phyloP scores from a whole-genome alignment of 2,888 invertebrate species.

The Mythimna ferrago region DNA sequence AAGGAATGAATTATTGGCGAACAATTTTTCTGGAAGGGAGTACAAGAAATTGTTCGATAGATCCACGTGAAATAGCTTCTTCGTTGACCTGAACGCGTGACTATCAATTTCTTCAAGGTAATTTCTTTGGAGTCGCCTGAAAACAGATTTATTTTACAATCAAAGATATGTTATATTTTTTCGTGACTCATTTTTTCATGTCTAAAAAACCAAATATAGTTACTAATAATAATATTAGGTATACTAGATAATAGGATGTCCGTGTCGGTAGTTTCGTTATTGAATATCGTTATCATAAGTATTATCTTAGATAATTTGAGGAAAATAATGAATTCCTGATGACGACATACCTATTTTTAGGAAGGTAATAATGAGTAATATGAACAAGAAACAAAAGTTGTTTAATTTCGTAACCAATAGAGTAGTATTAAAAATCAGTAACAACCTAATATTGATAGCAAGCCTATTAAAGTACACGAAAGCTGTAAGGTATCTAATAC shows the following conservation, averaged over 20 bases:
- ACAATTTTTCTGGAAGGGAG: conserved; percentile 90
- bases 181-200: neutral
- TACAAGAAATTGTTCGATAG: conserved; percentile 92
- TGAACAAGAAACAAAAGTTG: neutral
- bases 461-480: neutral
- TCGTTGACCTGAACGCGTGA: conserved; percentile 90
- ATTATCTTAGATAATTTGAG: conserved; percentile 30
- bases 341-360: neutral
- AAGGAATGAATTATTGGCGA: conserved; percentile 90
- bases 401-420: neutral
- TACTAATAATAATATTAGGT: too few relatives aligned
- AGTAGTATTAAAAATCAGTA: neutral
- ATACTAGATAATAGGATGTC: conserved; percentile 1
- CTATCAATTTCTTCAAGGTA: conserved; percentile 91
- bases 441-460: neutral
- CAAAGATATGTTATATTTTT: neutral
- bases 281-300: conserved; percentile 21
- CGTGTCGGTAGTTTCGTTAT: neutral
- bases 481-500: conserved; percentile 69
- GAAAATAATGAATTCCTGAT: conserved; percentile 1
- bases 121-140: conserved; percentile 92
- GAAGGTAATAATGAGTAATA: neutral
- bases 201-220: neutral
- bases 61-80: conserved; percentile 92
- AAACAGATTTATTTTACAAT: conserved; percentile 69